Percentiles rank a stretch among this genome's conserved stretches.
Conservation (phyloP, 2,113 vertebrate species). For the Pantherophis guttatus region DNA sequence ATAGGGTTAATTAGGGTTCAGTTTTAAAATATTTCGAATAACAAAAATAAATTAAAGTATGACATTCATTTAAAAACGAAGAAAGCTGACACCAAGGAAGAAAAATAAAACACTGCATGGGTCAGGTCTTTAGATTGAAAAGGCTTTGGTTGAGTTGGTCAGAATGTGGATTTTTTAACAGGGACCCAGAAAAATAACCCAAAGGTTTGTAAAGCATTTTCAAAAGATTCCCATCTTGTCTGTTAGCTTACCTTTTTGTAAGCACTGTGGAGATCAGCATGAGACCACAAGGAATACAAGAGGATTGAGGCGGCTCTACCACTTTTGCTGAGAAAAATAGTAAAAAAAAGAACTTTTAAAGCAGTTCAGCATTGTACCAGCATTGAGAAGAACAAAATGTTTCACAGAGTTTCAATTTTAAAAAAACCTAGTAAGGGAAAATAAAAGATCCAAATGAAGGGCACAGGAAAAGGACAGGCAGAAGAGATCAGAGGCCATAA, state of each 20-base stretch:
- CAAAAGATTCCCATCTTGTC: not conserved
- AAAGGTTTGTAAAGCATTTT: not conserved
- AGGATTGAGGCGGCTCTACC: slow-evolving; percentile 79
- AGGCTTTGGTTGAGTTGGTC: not conserved
- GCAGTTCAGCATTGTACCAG: not conserved
- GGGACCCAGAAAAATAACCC: not conserved
- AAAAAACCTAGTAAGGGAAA: not conserved
- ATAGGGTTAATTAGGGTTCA: not conserved
- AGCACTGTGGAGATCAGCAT: slow-evolving; percentile 75
- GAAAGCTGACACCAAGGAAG: not conserved
- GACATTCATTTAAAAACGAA: not conserved
- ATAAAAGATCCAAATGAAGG: not conserved
- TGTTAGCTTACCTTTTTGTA: slow-evolving; percentile 81
- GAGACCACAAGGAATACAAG: slow-evolving; percentile 84
- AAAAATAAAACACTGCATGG: not conserved
- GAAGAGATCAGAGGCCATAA: not conserved
- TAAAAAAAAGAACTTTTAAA: slow-evolving; percentile 33
- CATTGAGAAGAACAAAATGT: not conserved
- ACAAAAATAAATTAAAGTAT: not conserved
- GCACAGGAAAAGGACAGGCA: not conserved
- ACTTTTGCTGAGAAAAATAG: slow-evolving; percentile 69
- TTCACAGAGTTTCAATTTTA: not conserved
- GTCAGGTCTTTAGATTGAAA: not conserved
- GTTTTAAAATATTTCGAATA: not conserved
- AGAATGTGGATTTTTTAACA: not conserved